A percentile compares a stretch with the other conserved stretches of the same genome.
phyloP scores from a whole-genome alignment of 2,113 vertebrate species.

The Suncus etruscus region DNA sequence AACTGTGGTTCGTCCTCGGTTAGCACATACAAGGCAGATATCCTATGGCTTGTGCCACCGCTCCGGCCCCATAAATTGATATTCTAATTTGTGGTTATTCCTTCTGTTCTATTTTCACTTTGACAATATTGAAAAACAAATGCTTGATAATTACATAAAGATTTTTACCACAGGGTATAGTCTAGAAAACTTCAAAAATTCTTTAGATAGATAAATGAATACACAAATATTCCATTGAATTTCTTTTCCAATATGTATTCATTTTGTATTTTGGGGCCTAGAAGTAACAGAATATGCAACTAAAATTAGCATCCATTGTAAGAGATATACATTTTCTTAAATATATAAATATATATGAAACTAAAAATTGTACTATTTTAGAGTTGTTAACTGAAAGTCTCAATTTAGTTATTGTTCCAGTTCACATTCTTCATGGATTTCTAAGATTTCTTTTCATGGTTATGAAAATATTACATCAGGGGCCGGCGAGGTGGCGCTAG shows the following conservation, averaged over 20 bases:
- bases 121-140: neutral
- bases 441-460: neutral
- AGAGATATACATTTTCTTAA: neutral
- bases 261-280: neutral
- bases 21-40: too few relatives aligned
- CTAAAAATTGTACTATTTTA: conserved; percentile 2
- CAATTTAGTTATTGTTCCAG: neutral
- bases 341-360: neutral
- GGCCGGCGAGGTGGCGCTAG: too few relatives aligned
- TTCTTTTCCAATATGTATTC: neutral
- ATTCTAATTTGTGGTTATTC: neutral
- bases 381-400: neutral
- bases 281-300: conserved; percentile 43
- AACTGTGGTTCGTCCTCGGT: too few relatives aligned
- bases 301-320: conserved; percentile 26
- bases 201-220: neutral
- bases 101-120: conserved; percentile 16
- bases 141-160: conserved; percentile 12
- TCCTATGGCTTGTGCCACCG: too few relatives aligned
- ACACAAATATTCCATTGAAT: too few relatives aligned
- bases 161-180: neutral
- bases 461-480: neutral
- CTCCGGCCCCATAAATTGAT: neutral
- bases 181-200: neutral
- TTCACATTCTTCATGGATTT: conserved; percentile 19